phyloP scores from a whole-genome alignment of 2,888 invertebrate genomes.

The Chorisops tibialis region DNA sequence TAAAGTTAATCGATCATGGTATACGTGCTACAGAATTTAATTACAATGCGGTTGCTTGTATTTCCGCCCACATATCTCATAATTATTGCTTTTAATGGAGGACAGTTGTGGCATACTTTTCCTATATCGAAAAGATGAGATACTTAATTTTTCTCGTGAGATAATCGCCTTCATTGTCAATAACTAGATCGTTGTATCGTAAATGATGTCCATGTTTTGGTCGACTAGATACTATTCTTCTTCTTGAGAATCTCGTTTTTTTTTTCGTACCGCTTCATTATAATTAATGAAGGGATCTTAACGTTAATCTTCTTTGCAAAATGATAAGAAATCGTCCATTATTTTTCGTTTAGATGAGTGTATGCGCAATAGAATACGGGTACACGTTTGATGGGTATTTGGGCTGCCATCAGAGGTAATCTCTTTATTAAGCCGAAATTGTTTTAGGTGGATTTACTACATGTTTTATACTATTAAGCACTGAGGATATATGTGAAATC shows the following conservation, averaged over 20 bases:
- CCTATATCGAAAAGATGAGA: not conserved
- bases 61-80: too few species aligned
- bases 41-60: too few species aligned
- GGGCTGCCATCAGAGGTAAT: conserved; percentile 13
- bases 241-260: not conserved
- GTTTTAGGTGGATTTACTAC: conserved; percentile 26
- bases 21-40: too few species aligned
- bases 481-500: conserved; percentile 14
- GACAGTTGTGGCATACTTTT: too few species aligned
- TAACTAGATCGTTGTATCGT: conserved; percentile 9
- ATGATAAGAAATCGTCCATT: conserved; percentile 31
- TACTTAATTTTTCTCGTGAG: conserved; percentile 15
- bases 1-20: too few species aligned
- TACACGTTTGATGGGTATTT: conserved; percentile 20
- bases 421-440: conserved; percentile 21
- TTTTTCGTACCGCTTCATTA: conserved; percentile 27
- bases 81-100: too few species aligned
- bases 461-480: conserved; percentile 1
- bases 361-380: conserved; percentile 4
- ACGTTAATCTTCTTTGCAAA: conserved; percentile 29
- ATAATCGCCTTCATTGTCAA: conserved; percentile 22
- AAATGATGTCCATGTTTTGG: conserved; percentile 12
- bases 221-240: not conserved
- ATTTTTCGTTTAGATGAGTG: conserved; percentile 14
- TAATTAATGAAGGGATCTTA: conserved; percentile 33